phyloP scores from a whole-genome alignment of 2,113 vertebrate species.

The Machaerirhynchus nigripectus region DNA sequence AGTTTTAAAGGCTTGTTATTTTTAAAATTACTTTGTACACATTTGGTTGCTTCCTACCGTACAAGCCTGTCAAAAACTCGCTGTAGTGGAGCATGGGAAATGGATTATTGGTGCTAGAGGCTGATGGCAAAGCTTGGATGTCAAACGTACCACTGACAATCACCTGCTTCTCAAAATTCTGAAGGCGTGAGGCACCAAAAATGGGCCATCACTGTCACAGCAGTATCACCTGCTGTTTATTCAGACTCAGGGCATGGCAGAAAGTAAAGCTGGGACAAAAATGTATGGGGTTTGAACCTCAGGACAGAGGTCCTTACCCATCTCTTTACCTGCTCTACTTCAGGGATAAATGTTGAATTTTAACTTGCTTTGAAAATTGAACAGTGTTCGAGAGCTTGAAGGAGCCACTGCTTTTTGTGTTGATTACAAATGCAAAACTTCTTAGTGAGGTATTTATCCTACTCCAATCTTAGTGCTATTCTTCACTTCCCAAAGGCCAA shows the following conservation, averaged over 20 bases:
- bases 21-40: neutral
- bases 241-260: neutral
- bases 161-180: neutral
- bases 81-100: neutral
- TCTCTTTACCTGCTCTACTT: neutral
- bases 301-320: neutral
- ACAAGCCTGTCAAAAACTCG: neutral
- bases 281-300: neutral
- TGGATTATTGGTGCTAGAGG: neutral
- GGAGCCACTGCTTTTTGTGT: neutral
- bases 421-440: neutral
- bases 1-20: conserved; percentile 7
- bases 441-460: neutral
- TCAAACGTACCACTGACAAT: neutral
- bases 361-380: neutral
- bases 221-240: neutral
- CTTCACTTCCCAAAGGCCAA: neutral
- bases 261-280: neutral
- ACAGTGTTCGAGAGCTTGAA: neutral
- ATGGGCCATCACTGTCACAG: neutral
- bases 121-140: neutral
- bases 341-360: neutral
- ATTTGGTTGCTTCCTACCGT: neutral
- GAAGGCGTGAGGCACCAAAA: neutral
- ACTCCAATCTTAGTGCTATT: neutral